These are phyloP conservation scores for Heliocidaris erythrogramma DNA, from an alignment of 35 echinoderm and acorn worm genomes.

Conservation along the genomic window DNA sequence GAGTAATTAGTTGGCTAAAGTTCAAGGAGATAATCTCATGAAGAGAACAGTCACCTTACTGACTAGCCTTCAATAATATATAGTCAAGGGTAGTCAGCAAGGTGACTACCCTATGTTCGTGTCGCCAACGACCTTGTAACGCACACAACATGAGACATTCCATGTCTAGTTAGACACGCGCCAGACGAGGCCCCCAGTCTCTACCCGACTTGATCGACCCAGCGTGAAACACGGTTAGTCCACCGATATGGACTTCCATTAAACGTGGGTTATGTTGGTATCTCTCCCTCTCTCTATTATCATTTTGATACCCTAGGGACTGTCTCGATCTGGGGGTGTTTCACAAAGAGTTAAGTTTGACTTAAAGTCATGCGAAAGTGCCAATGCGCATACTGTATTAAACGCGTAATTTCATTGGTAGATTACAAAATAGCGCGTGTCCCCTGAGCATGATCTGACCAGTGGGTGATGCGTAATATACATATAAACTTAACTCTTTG, in stretches of 20 bases:
- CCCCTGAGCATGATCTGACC: too few relatives aligned
- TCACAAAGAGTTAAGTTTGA: too few relatives aligned
- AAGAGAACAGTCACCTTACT: not conserved
- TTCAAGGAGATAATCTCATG: not conserved
- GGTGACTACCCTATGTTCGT: too few relatives aligned
- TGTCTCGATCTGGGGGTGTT: not conserved
- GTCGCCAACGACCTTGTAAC: not conserved
- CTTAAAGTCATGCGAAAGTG: too few relatives aligned
- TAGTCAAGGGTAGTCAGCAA: too few relatives aligned
- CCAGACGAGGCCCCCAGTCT: not conserved
- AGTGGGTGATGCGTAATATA: too few relatives aligned
- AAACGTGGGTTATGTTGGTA: not conserved
- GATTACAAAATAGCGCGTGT: too few relatives aligned
- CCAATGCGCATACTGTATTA: too few relatives aligned
- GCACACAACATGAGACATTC: not conserved
- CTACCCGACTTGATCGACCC: not conserved
- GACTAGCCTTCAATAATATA: too few relatives aligned
- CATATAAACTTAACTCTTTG: not conserved
- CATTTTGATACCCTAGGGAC: not conserved
- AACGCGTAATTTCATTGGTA: too few relatives aligned
- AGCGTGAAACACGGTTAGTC: not conserved
- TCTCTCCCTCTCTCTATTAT: not conserved
- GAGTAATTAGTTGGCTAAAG: too few relatives aligned
- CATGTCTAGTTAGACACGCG: not conserved
- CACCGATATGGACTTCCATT: not conserved